A percentile compares a stretch with the other conserved stretches of the same genome.
Evolutionary conservation across 2,888 invertebrate genomes (phyloP).

Genomic region (Tiliacea aurago): DNA sequence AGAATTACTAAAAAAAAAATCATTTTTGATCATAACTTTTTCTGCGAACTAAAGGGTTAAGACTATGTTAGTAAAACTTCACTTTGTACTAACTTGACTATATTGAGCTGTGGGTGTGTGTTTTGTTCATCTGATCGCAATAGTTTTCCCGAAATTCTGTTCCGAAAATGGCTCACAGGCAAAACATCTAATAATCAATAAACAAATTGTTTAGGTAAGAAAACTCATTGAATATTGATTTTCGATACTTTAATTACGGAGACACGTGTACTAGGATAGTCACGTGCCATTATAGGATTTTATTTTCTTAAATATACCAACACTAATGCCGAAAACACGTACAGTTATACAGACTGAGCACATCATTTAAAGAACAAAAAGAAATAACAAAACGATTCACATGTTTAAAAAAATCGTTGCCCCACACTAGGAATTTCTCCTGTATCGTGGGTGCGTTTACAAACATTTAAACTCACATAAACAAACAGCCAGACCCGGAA

Average conservation of each 20-base stretch:
- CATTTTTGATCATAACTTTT: too few species aligned
- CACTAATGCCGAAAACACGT: background rate
- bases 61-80: too few species aligned
- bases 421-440: too few species aligned
- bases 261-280: background rate
- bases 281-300: background rate
- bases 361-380: background rate
- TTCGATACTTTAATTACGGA: slow-evolving; percentile 14
- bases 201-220: background rate
- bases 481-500: too few species aligned
- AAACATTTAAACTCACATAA: too few species aligned
- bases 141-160: background rate
- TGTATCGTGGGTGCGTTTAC: too few species aligned
- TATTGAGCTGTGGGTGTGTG: too few species aligned
- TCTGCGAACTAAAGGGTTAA: too few species aligned
- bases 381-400: background rate
- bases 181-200: background rate
- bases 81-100: too few species aligned
- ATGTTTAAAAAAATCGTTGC: background rate
- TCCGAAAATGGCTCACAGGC: background rate
- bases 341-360: background rate
- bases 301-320: background rate
- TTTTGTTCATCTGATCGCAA: background rate
- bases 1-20: too few species aligned
- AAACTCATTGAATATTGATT: background rate